A percentile compares a stretch with the other conserved stretches of the same genome.
phyloP scores from a whole-genome alignment of 2,113 vertebrate species.

The Rhynchomys soricoides region DNA sequence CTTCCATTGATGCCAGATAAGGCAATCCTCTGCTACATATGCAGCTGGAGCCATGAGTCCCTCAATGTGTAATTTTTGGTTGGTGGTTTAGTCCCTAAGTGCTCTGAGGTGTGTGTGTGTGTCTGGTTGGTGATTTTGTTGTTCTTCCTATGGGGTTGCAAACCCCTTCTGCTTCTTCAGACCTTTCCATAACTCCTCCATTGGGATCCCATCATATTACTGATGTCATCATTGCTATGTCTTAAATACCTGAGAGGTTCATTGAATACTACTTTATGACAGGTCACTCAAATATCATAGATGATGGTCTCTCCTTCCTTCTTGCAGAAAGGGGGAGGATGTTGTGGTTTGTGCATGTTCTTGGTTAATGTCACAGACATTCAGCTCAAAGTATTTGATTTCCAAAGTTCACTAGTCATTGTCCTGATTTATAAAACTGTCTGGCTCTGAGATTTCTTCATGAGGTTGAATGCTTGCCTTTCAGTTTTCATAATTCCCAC shows the following conservation, averaged over 20 bases:
- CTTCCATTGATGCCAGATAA: too few species aligned
- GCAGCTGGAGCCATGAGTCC: too few species aligned
- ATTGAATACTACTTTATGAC: background rate
- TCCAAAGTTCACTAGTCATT: background rate
- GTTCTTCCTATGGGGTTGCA: too few species aligned
- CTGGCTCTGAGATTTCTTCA: background rate
- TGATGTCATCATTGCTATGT: background rate
- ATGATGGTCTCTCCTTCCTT: background rate
- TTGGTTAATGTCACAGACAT: background rate
- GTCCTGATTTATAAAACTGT: background rate
- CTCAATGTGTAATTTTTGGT: too few species aligned
- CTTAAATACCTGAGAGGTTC: constrained; percentile 21
- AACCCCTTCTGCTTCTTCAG: too few species aligned
- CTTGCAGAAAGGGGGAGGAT: too few species aligned
- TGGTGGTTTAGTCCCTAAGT: too few species aligned
- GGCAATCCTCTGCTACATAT: too few species aligned
- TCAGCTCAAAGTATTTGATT: background rate
- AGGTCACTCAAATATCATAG: background rate
- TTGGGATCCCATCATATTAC: background rate
- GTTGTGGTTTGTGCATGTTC: fast-evolving
- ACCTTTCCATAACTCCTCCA: too few species aligned
- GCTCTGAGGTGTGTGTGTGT: too few species aligned
- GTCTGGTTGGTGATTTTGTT: too few species aligned
- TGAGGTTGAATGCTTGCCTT: background rate
- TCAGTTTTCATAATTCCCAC: background rate